phyloP scores from a whole-genome alignment of 2,113 vertebrate genomes.

The Erpornis zantholeuca region DNA sequence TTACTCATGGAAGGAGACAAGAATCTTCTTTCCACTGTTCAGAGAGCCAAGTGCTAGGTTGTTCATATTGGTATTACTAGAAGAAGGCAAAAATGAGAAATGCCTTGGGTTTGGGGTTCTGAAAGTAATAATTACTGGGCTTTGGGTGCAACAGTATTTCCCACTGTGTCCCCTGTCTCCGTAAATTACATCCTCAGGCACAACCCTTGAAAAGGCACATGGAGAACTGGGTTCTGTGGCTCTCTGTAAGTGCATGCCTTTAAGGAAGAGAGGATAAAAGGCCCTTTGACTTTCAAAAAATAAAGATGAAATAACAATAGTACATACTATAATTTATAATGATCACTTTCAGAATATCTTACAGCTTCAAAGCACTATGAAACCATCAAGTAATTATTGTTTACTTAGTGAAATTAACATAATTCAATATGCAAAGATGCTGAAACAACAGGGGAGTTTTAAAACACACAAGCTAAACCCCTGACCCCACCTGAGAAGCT shows the following conservation, averaged over 20 bases:
- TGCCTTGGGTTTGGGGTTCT: background rate
- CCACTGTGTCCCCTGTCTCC: rapidly evolving
- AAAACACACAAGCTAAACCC: background rate
- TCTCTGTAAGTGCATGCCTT: background rate
- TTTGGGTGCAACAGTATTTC: background rate
- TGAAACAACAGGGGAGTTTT: background rate
- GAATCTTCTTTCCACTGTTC: background rate
- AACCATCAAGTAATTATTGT: background rate
- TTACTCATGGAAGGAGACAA: background rate
- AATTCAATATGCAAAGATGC: background rate
- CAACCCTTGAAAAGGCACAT: background rate
- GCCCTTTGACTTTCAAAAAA: background rate
- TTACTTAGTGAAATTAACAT: background rate
- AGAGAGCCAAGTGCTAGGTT: background rate
- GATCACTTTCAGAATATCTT: background rate
- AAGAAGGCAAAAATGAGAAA: background rate
- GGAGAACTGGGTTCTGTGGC: background rate
- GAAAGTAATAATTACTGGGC: background rate
- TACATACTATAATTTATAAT: background rate
- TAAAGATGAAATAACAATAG: background rate
- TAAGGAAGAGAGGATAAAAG: background rate
- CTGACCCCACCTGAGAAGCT: background rate
- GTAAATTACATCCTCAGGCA: background rate
- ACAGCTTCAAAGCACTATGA: background rate
- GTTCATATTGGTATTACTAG: background rate